Percentiles rank a stretch among this genome's conserved stretches.
Evolutionary conservation across 2,113 vertebrate species (phyloP).

Genomic region (Galbula dea): DNA sequence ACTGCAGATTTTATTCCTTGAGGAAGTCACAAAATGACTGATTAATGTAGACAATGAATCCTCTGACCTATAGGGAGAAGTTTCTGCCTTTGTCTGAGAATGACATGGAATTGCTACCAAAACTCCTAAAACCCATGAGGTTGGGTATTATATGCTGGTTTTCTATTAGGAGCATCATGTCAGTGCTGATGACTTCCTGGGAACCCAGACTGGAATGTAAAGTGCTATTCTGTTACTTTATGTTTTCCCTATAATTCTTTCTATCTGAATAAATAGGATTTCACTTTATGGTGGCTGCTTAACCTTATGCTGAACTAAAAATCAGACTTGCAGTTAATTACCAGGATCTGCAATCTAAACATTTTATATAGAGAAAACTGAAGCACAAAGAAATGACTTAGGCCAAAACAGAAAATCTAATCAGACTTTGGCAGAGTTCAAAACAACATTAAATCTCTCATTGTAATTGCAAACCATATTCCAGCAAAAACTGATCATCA

Average conservation of each 20-base stretch:
- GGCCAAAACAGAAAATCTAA: constrained; percentile 59
- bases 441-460: constrained; percentile 44
- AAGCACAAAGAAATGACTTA: constrained; percentile 38
- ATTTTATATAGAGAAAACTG: constrained; percentile 42
- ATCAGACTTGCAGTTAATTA: constrained; percentile 62
- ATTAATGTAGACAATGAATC: background rate
- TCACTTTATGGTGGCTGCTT: constrained; percentile 52
- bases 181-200: background rate
- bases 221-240: constrained; percentile 21
- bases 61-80: background rate
- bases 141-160: background rate
- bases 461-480: constrained; percentile 49
- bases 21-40: background rate
- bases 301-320: constrained; percentile 61
- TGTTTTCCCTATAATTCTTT: constrained; percentile 20
- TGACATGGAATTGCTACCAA: background rate
- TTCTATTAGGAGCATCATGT: background rate
- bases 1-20: background rate
- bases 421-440: constrained; percentile 48
- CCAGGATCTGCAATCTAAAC: constrained; percentile 37
- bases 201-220: background rate
- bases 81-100: background rate
- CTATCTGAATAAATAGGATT: constrained; percentile 53
- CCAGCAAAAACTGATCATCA: constrained; percentile 23
- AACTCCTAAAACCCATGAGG: background rate